Base-by-base conservation (phyloP, 1,140 invertebrate species). In the Caenorhabditis briggsae region DNA sequence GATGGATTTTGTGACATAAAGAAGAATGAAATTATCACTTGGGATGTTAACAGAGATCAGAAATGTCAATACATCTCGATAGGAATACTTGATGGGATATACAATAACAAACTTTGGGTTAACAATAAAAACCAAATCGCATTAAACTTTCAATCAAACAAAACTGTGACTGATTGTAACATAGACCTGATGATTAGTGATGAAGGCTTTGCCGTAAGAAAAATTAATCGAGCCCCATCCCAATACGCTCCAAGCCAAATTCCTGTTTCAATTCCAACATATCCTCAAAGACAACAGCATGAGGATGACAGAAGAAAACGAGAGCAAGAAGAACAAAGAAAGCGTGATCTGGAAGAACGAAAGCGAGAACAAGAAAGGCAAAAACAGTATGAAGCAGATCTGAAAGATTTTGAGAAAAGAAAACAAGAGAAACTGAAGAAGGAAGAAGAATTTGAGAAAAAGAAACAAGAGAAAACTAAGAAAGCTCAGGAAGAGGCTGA, bases 41-140 rank as follows among this genome's bases (percentile, higher is more conserved):
- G 87, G 87, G 87, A 88, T 25, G 78, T 88, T 12, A 88, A 88
- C 46, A 88, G 70, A 85, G 88, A 89, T 59, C 82, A 83, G 18
- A 59, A 83, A 46, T 83, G 82, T 61, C 23, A 83, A 58, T 83
- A 83, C 16, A 43, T 83, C 5, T 83, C 82, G 11, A 83, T 83
- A 41, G 82, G 82, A 56, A 83, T 48, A 58, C 82, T 83, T 0
- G 58, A 83, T 23, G 82, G 82, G 41, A 58, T 83, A 11, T 58
- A 58, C 5, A 83, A 58, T 16, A 83, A 83, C 16, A 53, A 53
- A 6, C 82, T 83, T 18, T 83, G 82, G 82, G 33, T 83, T 41
- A 83, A 83, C 20, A 83, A 59, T 18, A 20, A 83, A 61, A 83
- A 83, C 23, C 82, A 83, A 23, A 83, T 83, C 14, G 82, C 82